A percentile compares a stretch with the other conserved stretches of the same genome.
Evolutionary conservation across 2,888 invertebrate genomes (phyloP).

Genomic region (Patella ulyssiponensis): DNA sequence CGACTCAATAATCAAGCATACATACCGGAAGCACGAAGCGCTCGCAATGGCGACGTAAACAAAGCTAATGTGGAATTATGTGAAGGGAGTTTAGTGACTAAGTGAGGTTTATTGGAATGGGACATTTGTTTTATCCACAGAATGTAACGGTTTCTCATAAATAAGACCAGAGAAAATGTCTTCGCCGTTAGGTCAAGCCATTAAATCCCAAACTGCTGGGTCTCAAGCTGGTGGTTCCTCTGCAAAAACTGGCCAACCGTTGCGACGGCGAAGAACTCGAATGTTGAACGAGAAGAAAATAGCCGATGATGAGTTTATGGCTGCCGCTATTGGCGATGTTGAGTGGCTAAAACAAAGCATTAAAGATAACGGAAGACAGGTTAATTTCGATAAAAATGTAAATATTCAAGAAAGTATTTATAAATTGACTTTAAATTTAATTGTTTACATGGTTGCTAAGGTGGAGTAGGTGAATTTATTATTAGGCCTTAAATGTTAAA

Average conservation of each 20-base stretch:
- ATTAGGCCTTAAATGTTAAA: no score
- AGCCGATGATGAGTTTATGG: constrained; percentile 72
- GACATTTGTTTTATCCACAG: no score
- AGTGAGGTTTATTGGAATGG: no score
- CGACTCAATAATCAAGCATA: background rate
- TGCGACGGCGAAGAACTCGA: constrained; percentile 49
- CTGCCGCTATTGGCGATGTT: constrained; percentile 71
- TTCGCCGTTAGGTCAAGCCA: constrained; percentile 14
- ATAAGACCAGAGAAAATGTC: background rate
- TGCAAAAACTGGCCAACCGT: constrained; percentile 42
- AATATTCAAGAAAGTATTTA: constrained; percentile 27
- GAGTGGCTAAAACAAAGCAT: constrained; percentile 71
- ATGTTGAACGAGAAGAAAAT: constrained; percentile 62
- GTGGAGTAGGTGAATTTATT: background rate
- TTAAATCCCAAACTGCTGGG: constrained; percentile 16
- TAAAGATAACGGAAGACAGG: constrained; percentile 56
- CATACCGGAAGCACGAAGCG: background rate
- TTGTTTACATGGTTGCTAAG: constrained; percentile 32
- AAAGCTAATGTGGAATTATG: background rate
- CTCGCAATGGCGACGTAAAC: constrained; percentile 10
- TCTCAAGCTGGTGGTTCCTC: constrained; percentile 22
- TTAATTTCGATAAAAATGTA: constrained; percentile 71
- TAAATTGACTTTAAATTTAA: background rate
- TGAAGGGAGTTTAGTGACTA: no score
- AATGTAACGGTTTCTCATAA: no score